Percentiles rank a stretch among this genome's conserved stretches.
These are phyloP conservation scores for Catamblyrhynchus diadema DNA, from an alignment of 2,797 vertebrate species.

Conservation along the genomic window DNA sequence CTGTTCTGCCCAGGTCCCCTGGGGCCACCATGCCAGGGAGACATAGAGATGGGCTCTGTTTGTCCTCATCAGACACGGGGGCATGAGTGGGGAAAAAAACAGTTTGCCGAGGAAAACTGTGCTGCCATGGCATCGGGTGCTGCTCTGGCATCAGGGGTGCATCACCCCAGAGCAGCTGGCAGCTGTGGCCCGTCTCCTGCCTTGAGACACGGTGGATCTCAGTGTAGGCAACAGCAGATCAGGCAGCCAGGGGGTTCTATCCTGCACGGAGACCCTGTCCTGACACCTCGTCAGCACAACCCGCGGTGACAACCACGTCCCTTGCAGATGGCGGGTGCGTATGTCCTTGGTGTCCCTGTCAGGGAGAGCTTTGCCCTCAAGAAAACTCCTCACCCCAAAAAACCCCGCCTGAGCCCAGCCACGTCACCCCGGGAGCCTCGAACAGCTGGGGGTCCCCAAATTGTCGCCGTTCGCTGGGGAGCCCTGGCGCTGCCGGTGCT, in stretches of 20 bases:
- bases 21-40: accelerated
- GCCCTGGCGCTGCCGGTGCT: neutral
- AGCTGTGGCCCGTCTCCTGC: neutral
- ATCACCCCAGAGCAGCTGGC: accelerated
- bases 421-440: neutral
- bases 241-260: neutral
- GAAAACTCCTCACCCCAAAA: neutral
- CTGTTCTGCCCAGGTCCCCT: accelerated
- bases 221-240: accelerated
- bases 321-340: neutral
- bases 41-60: neutral
- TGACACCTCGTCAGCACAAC: accelerated
- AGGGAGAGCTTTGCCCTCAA: neutral
- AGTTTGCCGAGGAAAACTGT: accelerated
- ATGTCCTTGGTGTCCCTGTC: neutral
- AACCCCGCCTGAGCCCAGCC: accelerated
- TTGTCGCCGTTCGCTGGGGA: accelerated
- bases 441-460: neutral
- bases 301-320: accelerated
- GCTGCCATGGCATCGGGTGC: accelerated
- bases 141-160: accelerated
- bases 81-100: accelerated
- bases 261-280: neutral
- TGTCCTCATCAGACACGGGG: neutral
- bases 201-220: neutral